Evolutionary conservation across 1,140 invertebrate species (phyloP), one percentile per base, ranked within the genome.

Genomic region (Drosophila lini): DNA sequence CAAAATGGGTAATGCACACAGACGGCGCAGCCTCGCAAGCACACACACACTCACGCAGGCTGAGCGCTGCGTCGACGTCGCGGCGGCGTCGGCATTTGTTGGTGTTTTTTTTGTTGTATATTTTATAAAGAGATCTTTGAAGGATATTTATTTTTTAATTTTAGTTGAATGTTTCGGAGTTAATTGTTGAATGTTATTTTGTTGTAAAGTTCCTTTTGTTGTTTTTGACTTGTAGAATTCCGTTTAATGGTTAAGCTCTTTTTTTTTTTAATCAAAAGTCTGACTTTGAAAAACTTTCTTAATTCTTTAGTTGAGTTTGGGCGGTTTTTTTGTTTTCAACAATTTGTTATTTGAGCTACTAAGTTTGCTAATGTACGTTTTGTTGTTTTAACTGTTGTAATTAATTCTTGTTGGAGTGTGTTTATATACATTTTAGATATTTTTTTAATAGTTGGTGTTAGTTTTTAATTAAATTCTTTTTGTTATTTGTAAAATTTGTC

Each of bases 11-110:
- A 60, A 40, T 38, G 34, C 40, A 47, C 44, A 59, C 45, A 52
- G 32, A 50, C 61, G 52, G 31, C 25, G 36, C 34, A 58, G 50
- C 50, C 50, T 36, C 50, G 16, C 45, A 25, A 47, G 44, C 15
- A 28, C 60, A 40, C 61, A 44, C 53, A 75, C 79, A 64, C 67
- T 88, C 83, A 86, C 79, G 83, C 79, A 75, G 79, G 62, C 67
- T 63, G 83, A 60, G 80, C 50, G 67, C 77, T 78, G 42, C 80
- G 83, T 80, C 83, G 83, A 70, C 76, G 80, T 78, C 77, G 83
- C 83, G 71, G 45, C 31, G 64, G 58, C 67, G 59, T 38, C 62
- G 56, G 68, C 83, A 89, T 88, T 89, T 48, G 55, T 50, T 58
- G 50, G 63, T 40, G 32, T 63, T 62, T 68, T 56, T 68, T 56